Evolutionary conservation across 1,140 invertebrate species (phyloP).

Genomic region (Calosoma granatense): DNA sequence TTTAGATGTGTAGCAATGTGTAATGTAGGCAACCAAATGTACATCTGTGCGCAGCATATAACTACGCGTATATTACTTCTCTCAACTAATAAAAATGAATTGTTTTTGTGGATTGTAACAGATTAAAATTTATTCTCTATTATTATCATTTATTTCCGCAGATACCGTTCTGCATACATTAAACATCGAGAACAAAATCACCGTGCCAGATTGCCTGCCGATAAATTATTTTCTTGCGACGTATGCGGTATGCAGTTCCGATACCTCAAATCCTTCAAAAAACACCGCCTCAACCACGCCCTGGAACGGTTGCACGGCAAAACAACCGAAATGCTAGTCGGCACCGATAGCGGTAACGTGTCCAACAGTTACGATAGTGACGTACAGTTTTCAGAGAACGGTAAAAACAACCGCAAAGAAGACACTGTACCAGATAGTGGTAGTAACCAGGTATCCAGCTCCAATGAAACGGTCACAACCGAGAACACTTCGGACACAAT

Average conservation of each 20-base stretch:
- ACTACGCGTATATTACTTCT: too few species aligned
- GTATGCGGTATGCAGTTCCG: slow-evolving; percentile 84
- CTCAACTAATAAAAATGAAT: too few species aligned
- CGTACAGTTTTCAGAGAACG: not conserved
- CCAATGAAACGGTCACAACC: slow-evolving; percentile 26
- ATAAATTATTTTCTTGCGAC: slow-evolving; percentile 81
- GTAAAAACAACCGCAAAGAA: not conserved
- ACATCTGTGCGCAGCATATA: too few species aligned
- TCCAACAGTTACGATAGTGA: not conserved
- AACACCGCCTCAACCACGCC: slow-evolving; percentile 77
- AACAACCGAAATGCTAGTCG: slow-evolving; percentile 19
- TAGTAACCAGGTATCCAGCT: slow-evolving; percentile 24
- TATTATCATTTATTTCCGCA: not conserved
- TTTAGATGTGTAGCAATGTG: too few species aligned
- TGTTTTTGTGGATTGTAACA: not conserved
- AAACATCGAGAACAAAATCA: slow-evolving; percentile 85
- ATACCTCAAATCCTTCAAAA: slow-evolving; percentile 81
- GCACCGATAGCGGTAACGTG: not conserved
- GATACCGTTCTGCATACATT: slow-evolving; percentile 74
- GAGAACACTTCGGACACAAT: slow-evolving; percentile 30
- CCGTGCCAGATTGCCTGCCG: slow-evolving; percentile 69
- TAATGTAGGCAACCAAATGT: too few species aligned
- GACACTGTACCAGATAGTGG: slow-evolving; percentile 11
- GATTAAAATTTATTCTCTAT: not conserved
- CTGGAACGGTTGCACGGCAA: slow-evolving; percentile 66